Conservation (phyloP, 2,888 invertebrate genomes). For the Ommatoiulus sabulosus region DNA sequence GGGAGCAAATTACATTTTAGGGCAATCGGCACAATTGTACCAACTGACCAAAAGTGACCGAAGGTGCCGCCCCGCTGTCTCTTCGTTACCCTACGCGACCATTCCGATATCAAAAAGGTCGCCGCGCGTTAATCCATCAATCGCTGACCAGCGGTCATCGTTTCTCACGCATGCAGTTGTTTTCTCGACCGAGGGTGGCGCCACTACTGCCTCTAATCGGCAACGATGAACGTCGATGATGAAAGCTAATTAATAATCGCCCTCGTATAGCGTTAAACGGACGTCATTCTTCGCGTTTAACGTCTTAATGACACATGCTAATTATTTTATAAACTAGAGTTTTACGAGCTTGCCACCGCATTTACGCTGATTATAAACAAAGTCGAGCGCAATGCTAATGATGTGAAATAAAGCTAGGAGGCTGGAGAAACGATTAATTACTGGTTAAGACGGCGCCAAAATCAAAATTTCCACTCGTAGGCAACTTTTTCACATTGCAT, state of each 20-base stretch:
- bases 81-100: not conserved
- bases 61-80: not conserved
- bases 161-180: not conserved
- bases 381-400: not conserved
- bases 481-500: too few species aligned
- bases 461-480: not conserved
- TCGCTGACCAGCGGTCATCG: not conserved
- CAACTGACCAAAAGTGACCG: not conserved
- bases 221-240: too few species aligned
- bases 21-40: constrained; percentile 3
- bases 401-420: not conserved
- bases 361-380: not conserved
- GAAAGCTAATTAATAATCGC: not conserved
- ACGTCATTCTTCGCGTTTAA: not conserved
- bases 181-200: not conserved
- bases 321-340: constrained; percentile 23
- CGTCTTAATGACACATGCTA: constrained; percentile 1
- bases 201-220: not conserved
- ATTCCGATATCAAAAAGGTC: not conserved
- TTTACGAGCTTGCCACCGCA: constrained; percentile 15
- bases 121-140: not conserved
- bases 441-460: not conserved
- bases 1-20: not conserved
- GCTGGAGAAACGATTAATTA: not conserved
- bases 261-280: not conserved